Evolutionary conservation across 2,888 invertebrate species (phyloP).

Genomic region (Ariolimax columbianus): DNA sequence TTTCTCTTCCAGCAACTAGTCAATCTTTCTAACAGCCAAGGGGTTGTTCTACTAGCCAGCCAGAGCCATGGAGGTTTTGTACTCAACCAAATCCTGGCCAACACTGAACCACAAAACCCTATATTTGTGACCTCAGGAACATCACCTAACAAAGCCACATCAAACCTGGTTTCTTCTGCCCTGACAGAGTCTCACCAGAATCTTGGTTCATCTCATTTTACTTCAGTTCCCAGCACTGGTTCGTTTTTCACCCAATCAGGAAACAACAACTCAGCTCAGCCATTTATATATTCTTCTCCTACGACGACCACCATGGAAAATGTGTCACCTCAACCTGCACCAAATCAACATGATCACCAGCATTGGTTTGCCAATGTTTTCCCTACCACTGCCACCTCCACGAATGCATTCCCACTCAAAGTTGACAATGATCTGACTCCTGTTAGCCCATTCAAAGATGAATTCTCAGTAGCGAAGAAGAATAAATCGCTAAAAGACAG

Average conservation of each 20-base stretch:
- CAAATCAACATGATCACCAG: background rate
- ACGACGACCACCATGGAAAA: slow-evolving; percentile 4
- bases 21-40: slow-evolving; percentile 21
- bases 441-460: slow-evolving; percentile 1
- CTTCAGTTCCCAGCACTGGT: background rate
- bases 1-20: background rate
- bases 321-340: background rate
- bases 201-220: background rate
- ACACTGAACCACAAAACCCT: slow-evolving; percentile 1
- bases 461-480: slow-evolving; percentile 9
- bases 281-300: slow-evolving; percentile 18
- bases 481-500: background rate
- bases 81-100: slow-evolving; percentile 44
- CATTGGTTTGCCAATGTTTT: background rate
- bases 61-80: slow-evolving; percentile 41
- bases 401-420: slow-evolving; percentile 31
- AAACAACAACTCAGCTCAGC: background rate
- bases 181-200: slow-evolving; percentile 32
- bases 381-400: background rate
- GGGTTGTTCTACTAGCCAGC: slow-evolving; percentile 45
- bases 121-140: background rate
- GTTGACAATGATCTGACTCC: slow-evolving; percentile 23
- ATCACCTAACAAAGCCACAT: background rate
- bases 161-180: slow-evolving; percentile 6
- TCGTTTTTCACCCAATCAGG: slow-evolving; percentile 17